Evolutionary conservation across 37 sponge, comb jelly and placozoan genomes (phyloP), one percentile per base, ranked within the genome.

Genomic region (Spongilla lacustris): DNA sequence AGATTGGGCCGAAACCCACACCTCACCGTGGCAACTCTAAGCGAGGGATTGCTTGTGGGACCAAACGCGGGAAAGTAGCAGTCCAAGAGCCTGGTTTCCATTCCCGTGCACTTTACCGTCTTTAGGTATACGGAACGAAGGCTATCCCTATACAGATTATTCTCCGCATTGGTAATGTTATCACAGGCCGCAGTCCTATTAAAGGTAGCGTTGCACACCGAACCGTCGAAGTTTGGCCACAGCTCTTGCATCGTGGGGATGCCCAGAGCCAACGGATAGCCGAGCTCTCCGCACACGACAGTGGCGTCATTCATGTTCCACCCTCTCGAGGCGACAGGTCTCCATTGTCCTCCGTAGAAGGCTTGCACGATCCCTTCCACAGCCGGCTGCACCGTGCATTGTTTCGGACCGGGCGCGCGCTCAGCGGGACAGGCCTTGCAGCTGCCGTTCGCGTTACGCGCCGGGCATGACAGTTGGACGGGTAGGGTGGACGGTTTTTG

Each of bases 241-340:
- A 92, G 75, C 29, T 80, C 73, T 2, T 38, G 36, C 17, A 84
- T 19, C 8, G 73, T 73, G 1, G 87, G 94, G 2, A 70, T 38
- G 11, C 58, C 68, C 24, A 85, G 27, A 22, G 89, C 83, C 27
- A 76, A 9, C 35, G 95, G 95, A 37, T 92, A 95, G 6, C 95
- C 95, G 29, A 95, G 71, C 78, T 92, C 78, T 14, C 84, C 87
- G 50, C 95, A 95, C 9, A 86, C 89, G 22, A 92, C 81, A 1
- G 37, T 48, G 1, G 92, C 87, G 10, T 68, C 74, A 0, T 84
- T 76, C n/a, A 25, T 25, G 26, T 36, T 77, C 84, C 85, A 95
- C 8, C 73, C 77, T 38, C 77, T 75, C 5, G 78, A 74, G 38
- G 89, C 71, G 38, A 95, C 74, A 8, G 92, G 77, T 11, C 32